Base-by-base conservation (phyloP, 2,888 invertebrate genomes). In the Monoplex corrugatus region DNA sequence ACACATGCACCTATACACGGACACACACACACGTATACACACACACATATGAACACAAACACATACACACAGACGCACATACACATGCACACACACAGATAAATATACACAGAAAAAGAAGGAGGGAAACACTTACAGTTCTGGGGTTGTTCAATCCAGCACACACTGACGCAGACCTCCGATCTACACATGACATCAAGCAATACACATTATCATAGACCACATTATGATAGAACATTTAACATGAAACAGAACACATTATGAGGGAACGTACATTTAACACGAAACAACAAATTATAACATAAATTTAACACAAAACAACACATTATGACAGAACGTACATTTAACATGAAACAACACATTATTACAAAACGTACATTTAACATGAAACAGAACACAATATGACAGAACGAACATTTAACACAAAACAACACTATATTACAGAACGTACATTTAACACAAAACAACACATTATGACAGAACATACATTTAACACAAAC, bases 101-200 rank as follows among this genome's bases (percentile, higher is more conserved):
- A 50, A 57, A 10, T 28, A 57, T 57, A 28, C 50, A 13, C 50
- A 13, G 35, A 0, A 50, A 43, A 19, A 82, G n/a, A 28, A n/a
- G 44, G n/a, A 68, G 38, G n/a, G 40, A 44, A 63, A 75, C 3
- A 88, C 90, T 90, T 82, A 92, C 92, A 89, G 92, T 90, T 87
- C 92, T 90, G 32, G 90, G 89, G 44, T 87, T 89, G 63, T 91
- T 88, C 78, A 89, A 91, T 87, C 91, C 90, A 5, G 90, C 93
- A 89, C 93, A 93, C 28, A 94, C 93, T 32, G 94, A 94, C n/a
- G 91, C 92, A 35, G 94, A 93, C 86, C 94, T 84, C 84, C 93
- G 89, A 35, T 91, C 91, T 91, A 82, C 40, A 75, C 35, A 85
- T 6, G 1, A n/a, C 72, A 32, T 6, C 2, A n/a, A 72, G 13